These are phyloP conservation scores for Stenopsyche tienmushanensis DNA, from an alignment of 1,140 invertebrate genomes.

Conservation along the genomic window DNA sequence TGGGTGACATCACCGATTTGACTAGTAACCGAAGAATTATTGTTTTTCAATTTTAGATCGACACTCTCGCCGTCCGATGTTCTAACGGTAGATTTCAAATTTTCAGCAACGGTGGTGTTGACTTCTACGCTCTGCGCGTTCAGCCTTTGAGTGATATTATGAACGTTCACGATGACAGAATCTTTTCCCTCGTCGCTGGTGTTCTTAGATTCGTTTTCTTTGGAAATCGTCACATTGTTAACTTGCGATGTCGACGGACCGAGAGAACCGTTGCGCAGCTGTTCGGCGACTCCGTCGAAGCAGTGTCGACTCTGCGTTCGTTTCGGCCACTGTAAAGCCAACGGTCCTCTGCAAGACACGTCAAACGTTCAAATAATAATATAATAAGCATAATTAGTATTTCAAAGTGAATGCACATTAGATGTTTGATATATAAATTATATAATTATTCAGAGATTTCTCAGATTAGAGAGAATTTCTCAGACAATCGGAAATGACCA, in stretches of 20 bases:
- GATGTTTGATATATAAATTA: no score
- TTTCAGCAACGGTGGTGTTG: neutral
- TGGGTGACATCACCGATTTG: slow-evolving; percentile 18
- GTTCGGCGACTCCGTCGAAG: slow-evolving; percentile 29
- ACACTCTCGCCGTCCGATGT: slow-evolving; percentile 10
- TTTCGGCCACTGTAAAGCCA: slow-evolving; percentile 34
- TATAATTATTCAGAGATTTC: no score
- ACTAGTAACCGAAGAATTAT: neutral
- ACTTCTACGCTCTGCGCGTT: neutral
- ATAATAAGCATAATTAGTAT: no score
- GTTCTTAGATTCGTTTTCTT: neutral
- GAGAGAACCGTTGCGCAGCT: neutral
- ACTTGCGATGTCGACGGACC: neutral
- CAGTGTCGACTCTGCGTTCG: slow-evolving; percentile 35
- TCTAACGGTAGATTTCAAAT: slow-evolving; percentile 2
- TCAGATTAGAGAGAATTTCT: no score
- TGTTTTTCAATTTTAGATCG: slow-evolving; percentile 3
- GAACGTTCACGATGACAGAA: slow-evolving; percentile 1
- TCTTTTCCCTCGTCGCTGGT: neutral
- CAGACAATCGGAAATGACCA: no score
- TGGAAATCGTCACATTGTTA: neutral
- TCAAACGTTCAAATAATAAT: neutral
- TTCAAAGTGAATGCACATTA: no score
- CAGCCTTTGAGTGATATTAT: slow-evolving; percentile 15
- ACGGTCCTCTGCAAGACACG: slow-evolving; percentile 4